Conservation (phyloP, 1,140 invertebrate species). For the Pachyrhynchus sulphureomaculatus region DNA sequence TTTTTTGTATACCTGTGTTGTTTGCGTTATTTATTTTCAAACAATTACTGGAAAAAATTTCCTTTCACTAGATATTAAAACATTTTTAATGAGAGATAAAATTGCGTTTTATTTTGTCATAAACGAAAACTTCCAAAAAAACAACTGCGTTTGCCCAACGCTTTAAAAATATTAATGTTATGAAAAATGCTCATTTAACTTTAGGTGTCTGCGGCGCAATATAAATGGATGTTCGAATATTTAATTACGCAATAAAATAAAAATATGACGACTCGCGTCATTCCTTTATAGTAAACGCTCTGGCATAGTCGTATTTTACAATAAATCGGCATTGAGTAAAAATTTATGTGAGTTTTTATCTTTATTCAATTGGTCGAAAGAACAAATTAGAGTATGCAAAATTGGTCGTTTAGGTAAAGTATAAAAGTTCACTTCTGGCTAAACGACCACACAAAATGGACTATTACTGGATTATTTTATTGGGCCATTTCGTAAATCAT, state of each 20-base stretch:
- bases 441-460: constrained; percentile 16
- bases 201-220: no score
- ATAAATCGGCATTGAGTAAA: neutral
- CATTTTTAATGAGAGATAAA: no score
- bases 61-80: no score
- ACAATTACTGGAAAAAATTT: no score
- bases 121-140: no score
- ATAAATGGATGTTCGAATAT: no score
- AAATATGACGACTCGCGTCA: neutral
- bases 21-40: no score
- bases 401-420: constrained; percentile 2
- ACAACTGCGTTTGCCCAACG: no score
- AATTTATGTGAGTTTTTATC: constrained; percentile 10
- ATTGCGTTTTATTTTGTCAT: no score
- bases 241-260: neutral
- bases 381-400: constrained; percentile 12
- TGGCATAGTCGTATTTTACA: constrained; percentile 1
- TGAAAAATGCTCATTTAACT: no score
- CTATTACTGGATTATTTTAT: constrained; percentile 23
- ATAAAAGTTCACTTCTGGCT: constrained; percentile 17
- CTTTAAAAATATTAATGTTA: no score
- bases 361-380: constrained; percentile 16
- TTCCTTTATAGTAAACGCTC: neutral
- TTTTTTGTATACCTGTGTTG: no score
- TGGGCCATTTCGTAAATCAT: constrained; percentile 21